Evolutionary conservation across 2,113 vertebrate genomes (phyloP), one percentile per base, ranked within the genome.

Genomic region (Scomber colias): DNA sequence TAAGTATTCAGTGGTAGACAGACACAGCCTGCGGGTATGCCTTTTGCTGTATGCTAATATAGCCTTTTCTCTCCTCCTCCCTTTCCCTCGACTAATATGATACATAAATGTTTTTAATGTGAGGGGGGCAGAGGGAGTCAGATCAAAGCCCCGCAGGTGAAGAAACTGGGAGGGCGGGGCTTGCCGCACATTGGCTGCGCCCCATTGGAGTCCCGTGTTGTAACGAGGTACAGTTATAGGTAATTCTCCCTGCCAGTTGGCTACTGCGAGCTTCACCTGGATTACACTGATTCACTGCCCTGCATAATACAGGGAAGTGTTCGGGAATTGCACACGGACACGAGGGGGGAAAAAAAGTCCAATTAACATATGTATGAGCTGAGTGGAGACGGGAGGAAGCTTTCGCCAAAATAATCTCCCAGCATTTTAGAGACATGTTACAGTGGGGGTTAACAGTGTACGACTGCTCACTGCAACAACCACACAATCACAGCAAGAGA

Each of bases 331-430:
- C 92, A 90, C 77, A 88, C 35, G 63, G 71, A 88, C 90, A 77
- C 62, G 17, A 74, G 75, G 82, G 85, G 24, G 56, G 24, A 3
- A 27, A 27, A 27, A 82, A 86, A 90, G 86, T 92, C 73, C 83
- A 90, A 93, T 93, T 92, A 90, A 81, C 90, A 92, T 92, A 93
- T 93, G 87, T 79, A 95, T 93, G 89, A 92, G 93, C 73, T 78
- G 61, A 82, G 82, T 13, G 19, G 81, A 77, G 83, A 91, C 75
- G 84, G 87, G 84, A 82, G 75, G 67, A 82, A 83, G 76, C 79
- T 55, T 62, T 81, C 65, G 50, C 86, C 77, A 79, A 87, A 90
- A 92, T 91, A 91, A 90, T 90, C 88, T 87, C 75, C 71, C 48
- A 69, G 81, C 72, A 44, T 88, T 92, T 78, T 70, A 61, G 60